Evolutionary conservation across 2,113 vertebrate genomes (phyloP).

Genomic region (Mastomys natalensis): DNA sequence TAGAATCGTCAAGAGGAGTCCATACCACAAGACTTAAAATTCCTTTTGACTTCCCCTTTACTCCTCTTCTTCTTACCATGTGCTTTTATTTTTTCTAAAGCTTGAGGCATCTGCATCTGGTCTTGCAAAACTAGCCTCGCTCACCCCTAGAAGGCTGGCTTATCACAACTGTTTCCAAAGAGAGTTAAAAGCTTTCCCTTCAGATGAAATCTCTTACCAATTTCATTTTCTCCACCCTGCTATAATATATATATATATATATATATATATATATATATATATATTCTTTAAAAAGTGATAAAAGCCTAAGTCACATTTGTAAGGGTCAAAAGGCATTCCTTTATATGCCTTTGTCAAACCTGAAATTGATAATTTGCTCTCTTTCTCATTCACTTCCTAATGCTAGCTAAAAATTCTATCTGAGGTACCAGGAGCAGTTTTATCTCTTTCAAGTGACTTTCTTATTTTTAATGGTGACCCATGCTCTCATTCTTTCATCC

Average conservation of each 20-base stretch:
- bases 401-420: background rate
- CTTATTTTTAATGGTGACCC: conserved; percentile 66
- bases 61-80: background rate
- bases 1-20: background rate
- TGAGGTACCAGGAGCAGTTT: conserved; percentile 34
- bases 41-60: background rate
- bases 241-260: background rate
- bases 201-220: conserved; percentile 7
- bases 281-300: background rate
- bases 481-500: conserved; percentile 24
- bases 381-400: conserved; percentile 43
- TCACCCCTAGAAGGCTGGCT: background rate
- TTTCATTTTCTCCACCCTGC: conserved; percentile 18
- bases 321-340: conserved; percentile 23
- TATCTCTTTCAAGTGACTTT: conserved; percentile 57
- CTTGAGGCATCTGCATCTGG: background rate
- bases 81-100: background rate
- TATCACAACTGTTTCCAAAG: background rate
- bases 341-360: background rate
- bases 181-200: background rate
- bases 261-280: background rate
- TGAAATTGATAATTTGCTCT: conserved; percentile 45
- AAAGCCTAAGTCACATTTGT: background rate
- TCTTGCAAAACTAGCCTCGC: background rate
- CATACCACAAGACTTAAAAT: background rate